Conservation (phyloP, 1,140 invertebrate genomes). For the Calephelis nemesis region DNA sequence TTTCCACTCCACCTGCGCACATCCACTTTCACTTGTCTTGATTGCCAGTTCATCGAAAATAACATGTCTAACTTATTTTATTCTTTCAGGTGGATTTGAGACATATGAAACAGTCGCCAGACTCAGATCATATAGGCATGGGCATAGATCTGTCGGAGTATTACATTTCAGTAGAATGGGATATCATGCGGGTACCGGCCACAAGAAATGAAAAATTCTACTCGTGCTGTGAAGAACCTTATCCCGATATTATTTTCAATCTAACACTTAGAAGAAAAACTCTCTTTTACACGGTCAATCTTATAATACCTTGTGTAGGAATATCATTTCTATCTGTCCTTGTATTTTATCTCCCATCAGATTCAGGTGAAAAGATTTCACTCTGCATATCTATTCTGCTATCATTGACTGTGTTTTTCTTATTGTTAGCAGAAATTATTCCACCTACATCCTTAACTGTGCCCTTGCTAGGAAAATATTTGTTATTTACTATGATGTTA, state of each 20-base stretch:
- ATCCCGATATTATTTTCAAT: conserved; percentile 98
- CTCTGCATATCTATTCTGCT: conserved; percentile 99
- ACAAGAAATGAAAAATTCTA: conserved; percentile 93
- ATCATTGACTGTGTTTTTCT: conserved; percentile 99
- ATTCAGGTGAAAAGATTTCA: conserved; percentile 98
- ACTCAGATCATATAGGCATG: conserved; percentile 90
- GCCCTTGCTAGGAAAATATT: conserved; percentile 97
- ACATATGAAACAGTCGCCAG: conserved; percentile 89
- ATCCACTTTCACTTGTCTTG: too few relatives aligned
- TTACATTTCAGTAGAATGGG: conserved; percentile 98
- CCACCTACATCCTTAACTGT: conserved; percentile 99
- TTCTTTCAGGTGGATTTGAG: conserved; percentile 89
- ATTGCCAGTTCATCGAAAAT: too few relatives aligned
- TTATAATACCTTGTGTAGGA: conserved; percentile 97
- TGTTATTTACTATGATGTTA: conserved; percentile 99
- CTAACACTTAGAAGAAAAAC: conserved; percentile 97
- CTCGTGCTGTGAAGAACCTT: conserved; percentile 94
- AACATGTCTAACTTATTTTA: background rate
- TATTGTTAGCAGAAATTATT: conserved; percentile 98
- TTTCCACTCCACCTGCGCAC: too few relatives aligned
- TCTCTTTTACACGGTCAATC: conserved; percentile 97
- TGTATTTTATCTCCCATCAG: conserved; percentile 99
- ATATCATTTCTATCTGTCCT: conserved; percentile 98
- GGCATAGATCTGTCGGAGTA: conserved; percentile 96
- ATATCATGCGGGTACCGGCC: conserved; percentile 94